Conservation (phyloP, 2,797 vertebrate species). For the Bradypodion pumilum region DNA sequence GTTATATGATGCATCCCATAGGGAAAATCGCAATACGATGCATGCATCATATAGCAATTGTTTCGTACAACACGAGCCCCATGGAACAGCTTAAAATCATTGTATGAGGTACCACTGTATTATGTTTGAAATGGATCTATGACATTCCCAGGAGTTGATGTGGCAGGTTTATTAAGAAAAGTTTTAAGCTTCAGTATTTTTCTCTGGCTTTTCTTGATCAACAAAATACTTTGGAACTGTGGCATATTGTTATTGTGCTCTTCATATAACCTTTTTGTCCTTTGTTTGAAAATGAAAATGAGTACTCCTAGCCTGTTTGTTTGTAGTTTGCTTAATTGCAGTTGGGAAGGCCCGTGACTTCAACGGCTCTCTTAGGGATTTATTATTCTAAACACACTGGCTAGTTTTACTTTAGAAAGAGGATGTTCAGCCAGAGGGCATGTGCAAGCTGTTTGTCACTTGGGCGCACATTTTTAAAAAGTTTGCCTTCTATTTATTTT, state of each 20-base stretch:
- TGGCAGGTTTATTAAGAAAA: too few relatives aligned
- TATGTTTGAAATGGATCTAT: not conserved
- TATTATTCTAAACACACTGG: not conserved
- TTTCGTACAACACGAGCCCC: too few relatives aligned
- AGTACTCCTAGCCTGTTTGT: not conserved
- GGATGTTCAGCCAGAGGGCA: not conserved
- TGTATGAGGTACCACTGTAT: too few relatives aligned
- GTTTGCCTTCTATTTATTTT: not conserved
- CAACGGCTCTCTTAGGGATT: not conserved
- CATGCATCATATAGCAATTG: too few relatives aligned
- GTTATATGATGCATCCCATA: too few relatives aligned
- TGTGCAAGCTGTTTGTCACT: not conserved
- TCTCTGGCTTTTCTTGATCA: too few relatives aligned
- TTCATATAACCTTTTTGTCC: not conserved
- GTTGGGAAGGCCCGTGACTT: not conserved
- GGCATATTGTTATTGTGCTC: too few relatives aligned
- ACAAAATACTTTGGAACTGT: not conserved
- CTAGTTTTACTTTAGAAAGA: slow-evolving; percentile 14
- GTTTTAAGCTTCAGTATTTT: too few relatives aligned
- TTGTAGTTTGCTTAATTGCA: not conserved
- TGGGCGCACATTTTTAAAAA: fast-evolving
- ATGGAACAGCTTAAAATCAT: too few relatives aligned
- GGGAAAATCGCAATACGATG: too few relatives aligned
- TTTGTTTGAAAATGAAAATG: not conserved
- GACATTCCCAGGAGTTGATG: not conserved